Percentiles rank a stretch among this genome's conserved stretches.
phyloP scores from a whole-genome alignment of 2,113 vertebrate genomes.

The Clarias batrachus region DNA sequence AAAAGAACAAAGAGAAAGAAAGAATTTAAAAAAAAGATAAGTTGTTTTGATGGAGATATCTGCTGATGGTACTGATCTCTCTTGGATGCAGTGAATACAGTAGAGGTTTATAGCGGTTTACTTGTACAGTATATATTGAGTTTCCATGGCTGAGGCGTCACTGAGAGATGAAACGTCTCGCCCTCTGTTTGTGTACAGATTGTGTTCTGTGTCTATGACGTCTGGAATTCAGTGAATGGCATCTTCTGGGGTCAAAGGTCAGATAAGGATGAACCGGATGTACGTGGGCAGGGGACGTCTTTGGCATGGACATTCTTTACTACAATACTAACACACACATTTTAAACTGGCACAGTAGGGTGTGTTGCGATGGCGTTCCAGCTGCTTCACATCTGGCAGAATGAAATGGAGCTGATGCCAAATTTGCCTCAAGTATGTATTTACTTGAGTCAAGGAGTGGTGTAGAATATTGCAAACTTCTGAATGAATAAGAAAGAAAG shows the following conservation, averaged over 20 bases:
- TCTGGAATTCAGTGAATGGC: slow-evolving; percentile 26
- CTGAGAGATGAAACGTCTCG: neutral
- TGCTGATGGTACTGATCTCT: neutral
- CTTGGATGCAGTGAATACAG: too few relatives aligned
- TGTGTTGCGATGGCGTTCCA: neutral
- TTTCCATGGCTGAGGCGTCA: neutral
- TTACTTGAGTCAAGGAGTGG: neutral
- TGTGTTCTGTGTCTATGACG: slow-evolving; percentile 17
- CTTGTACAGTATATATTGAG: neutral
- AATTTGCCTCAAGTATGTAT: neutral
- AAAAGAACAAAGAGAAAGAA: neutral
- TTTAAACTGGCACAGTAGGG: neutral
- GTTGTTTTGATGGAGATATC: neutral
- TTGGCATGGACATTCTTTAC: neutral
- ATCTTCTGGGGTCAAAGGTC: slow-evolving; percentile 22
- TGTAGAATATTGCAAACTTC: neutral
- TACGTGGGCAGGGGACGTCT: neutral
- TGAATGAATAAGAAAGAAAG: neutral
- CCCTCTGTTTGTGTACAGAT: neutral
- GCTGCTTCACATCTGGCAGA: neutral
- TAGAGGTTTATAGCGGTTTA: too few relatives aligned
- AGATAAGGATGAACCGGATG: neutral
- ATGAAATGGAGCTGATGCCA: neutral
- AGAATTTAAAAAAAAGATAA: neutral
- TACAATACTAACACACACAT: neutral